phyloP scores from a whole-genome alignment of 2,113 vertebrate species.

The Pachypanchax playfairii region DNA sequence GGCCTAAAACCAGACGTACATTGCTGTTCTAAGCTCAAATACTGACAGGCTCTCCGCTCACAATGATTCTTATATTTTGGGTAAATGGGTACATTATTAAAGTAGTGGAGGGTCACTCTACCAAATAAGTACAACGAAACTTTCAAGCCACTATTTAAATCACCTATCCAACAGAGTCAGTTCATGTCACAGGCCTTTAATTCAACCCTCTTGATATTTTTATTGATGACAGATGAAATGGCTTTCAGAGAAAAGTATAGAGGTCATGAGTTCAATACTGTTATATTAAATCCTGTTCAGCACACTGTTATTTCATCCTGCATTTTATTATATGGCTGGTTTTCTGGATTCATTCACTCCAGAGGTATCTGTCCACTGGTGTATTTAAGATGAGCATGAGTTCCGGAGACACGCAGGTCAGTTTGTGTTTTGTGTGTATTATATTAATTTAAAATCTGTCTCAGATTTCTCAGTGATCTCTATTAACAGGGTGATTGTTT shows the following conservation, averaged over 20 bases:
- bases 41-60: slow-evolving; percentile 14
- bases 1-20: slow-evolving; percentile 56
- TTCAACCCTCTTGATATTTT: slow-evolving; percentile 23
- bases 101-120: neutral
- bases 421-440: slow-evolving; percentile 66
- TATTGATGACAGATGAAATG: slow-evolving; percentile 46
- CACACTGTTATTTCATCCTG: slow-evolving; percentile 58
- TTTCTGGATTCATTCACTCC: slow-evolving; percentile 68
- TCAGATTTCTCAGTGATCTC: slow-evolving; percentile 57
- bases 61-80: slow-evolving; percentile 15
- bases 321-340: slow-evolving; percentile 58
- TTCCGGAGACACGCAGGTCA: slow-evolving; percentile 73
- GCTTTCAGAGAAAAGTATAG: slow-evolving; percentile 51
- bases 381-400: slow-evolving; percentile 70
- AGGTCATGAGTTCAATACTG: slow-evolving; percentile 51
- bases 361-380: slow-evolving; percentile 63
- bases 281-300: slow-evolving; percentile 59
- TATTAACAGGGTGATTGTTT: slow-evolving; percentile 68
- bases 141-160: slow-evolving; percentile 35
- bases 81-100: slow-evolving; percentile 31
- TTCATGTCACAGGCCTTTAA: slow-evolving; percentile 11
- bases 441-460: slow-evolving; percentile 74
- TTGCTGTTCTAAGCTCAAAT: slow-evolving; percentile 28
- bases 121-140: slow-evolving; percentile 28
- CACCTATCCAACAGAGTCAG: no score